A percentile compares a stretch with the other conserved stretches of the same genome.
phyloP scores from a whole-genome alignment of 37 sponge, comb jelly and placozoan genomes.

The Aplysina aerophoba region DNA sequence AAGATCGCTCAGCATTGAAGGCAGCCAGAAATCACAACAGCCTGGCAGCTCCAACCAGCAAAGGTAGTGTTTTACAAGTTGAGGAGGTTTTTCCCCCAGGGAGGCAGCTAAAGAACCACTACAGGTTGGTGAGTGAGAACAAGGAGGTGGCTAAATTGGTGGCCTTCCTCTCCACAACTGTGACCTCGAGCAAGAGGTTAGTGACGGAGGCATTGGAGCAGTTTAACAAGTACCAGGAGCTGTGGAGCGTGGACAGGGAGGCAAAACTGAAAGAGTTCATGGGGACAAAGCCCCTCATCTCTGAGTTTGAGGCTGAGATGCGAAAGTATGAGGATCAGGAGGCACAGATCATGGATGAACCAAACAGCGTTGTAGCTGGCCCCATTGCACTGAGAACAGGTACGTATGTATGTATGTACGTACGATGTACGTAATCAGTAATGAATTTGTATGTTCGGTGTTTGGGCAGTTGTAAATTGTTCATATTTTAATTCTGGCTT shows the following conservation, averaged over 20 bases:
- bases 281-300: constrained; percentile 73
- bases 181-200: constrained; percentile 88
- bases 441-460: background rate
- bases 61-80: background rate
- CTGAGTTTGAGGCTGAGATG: constrained; percentile 89
- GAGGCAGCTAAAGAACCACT: constrained; percentile 51
- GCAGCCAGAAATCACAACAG: background rate
- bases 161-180: constrained; percentile 74
- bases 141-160: constrained; percentile 92
- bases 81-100: constrained; percentile 15
- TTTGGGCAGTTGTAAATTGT: too few species aligned
- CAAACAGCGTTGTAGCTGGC: constrained; percentile 49
- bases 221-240: constrained; percentile 83
- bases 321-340: constrained; percentile 59
- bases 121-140: constrained; percentile 77
- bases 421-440: background rate
- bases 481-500: too few species aligned
- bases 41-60: constrained; percentile 31
- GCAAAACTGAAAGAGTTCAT: constrained; percentile 71
- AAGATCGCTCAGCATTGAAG: background rate
- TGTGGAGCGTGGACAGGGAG: constrained; percentile 87
- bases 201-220: constrained; percentile 71
- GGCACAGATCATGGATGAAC: constrained; percentile 58
- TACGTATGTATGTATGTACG: background rate
- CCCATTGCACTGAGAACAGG: constrained; percentile 72